A percentile compares a stretch with the other conserved stretches of the same genome.
Evolutionary conservation across 2,888 invertebrate species (phyloP).

Genomic region (Charanyca ferruginea): DNA sequence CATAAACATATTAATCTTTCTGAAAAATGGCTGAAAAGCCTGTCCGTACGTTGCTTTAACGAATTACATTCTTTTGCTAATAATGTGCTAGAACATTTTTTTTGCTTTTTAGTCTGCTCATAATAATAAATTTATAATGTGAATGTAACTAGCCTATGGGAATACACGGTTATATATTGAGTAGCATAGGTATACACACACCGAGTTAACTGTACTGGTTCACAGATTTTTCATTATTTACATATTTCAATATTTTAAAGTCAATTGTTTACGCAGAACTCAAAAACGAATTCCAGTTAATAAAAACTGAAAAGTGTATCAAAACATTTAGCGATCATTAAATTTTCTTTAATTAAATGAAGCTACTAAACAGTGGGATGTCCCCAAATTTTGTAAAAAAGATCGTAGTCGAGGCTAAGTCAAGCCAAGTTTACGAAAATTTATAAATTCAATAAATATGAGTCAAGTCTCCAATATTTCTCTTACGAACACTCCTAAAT

Average conservation of each 20-base stretch:
- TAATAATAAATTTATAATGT: conserved; percentile 21
- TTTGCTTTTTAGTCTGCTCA: conserved; percentile 25
- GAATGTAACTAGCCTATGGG: conserved; percentile 33
- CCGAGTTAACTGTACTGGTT: conserved; percentile 5
- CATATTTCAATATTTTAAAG: no score
- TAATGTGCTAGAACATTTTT: conserved; percentile 25
- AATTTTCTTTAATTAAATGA: neutral
- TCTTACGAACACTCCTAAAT: conserved; percentile 51
- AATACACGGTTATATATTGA: conserved; percentile 18
- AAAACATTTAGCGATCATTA: neutral
- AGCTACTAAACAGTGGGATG: conserved; percentile 30
- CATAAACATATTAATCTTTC: conserved; percentile 11
- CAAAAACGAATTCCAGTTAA: neutral
- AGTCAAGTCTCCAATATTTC: conserved; percentile 53
- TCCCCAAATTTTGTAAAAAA: conserved; percentile 63
- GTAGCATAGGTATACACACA: neutral
- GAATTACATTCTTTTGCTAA: conserved; percentile 36
- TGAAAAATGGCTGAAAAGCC: conserved; percentile 26
- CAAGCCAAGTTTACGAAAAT: conserved; percentile 51
- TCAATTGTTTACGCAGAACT: conserved; percentile 1
- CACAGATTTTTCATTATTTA: no score
- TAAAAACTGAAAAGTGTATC: neutral
- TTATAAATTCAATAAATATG: conserved; percentile 59
- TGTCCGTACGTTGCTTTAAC: conserved; percentile 9
- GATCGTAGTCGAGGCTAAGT: conserved; percentile 39